phyloP scores from a whole-genome alignment of 1,140 invertebrate species.

The Trichonephila clavata region DNA sequence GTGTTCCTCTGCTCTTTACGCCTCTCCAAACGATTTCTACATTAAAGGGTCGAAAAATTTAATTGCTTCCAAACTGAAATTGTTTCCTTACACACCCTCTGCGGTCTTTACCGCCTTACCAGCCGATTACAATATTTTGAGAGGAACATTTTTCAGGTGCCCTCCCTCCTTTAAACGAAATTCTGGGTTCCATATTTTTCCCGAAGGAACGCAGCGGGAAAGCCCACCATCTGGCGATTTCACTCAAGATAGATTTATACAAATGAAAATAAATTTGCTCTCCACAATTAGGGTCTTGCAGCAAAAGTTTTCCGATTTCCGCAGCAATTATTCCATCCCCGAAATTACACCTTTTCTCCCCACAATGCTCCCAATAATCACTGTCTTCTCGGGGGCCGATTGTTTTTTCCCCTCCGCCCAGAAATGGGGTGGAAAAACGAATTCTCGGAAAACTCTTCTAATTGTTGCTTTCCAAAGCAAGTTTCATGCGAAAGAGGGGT shows the following conservation, averaged over 20 bases:
- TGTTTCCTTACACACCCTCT: neutral
- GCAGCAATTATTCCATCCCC: neutral
- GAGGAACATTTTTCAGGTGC: neutral
- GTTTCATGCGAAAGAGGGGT: neutral
- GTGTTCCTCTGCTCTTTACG: neutral
- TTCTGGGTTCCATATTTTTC: neutral
- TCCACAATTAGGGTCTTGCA: neutral
- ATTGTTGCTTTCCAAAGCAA: neutral
- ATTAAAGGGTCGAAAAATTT: slow-evolving; percentile 6
- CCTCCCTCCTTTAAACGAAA: neutral
- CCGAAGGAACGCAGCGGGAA: neutral
- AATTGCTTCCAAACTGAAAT: slow-evolving; percentile 26
- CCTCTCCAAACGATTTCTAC: neutral
- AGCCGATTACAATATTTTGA: slow-evolving; percentile 13
- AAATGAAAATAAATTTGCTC: neutral
- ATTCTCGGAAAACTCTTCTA: neutral
- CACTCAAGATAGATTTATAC: neutral
- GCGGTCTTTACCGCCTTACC: neutral
- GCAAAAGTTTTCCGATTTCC: neutral
- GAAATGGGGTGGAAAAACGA: neutral
- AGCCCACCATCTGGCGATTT: slow-evolving; percentile 19
- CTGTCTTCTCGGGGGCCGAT: neutral
- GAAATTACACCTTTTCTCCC: slow-evolving; percentile 14
- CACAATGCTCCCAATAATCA: neutral
- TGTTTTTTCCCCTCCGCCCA: neutral